Evolutionary conservation across 2,113 vertebrate genomes (phyloP), one percentile per base, ranked within the genome.

Genomic region (Tenebrosternarchus preto): DNA sequence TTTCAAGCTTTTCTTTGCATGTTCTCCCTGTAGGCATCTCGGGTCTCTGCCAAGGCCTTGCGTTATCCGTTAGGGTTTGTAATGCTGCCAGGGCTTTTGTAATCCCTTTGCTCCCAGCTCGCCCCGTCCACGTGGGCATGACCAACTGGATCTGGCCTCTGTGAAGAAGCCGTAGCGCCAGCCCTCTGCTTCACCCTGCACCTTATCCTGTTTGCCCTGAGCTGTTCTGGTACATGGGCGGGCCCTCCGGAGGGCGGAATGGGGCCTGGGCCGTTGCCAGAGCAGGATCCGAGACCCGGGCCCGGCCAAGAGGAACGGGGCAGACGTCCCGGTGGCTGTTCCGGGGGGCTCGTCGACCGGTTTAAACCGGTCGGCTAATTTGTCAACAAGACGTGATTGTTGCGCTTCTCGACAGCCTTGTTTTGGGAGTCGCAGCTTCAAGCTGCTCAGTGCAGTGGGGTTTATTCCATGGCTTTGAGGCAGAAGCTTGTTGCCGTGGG

Each of bases 101-200:
- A 87, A 80, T 80, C 77, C 76, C 61, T 22, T 43, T 53, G 68
- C 39, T 16, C 17, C 74, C 39, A 66, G 76, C 73, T 43, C 66
- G 84, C 83, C 86, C 67, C 60, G 80, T 85, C 83, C 81, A 81
- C 86, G 83, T 82, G 82, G 78, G 86, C 85, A 87, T 91, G 89
- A 91, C 89, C 86, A 91, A 92, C 84, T 59, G 78, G 88, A 90
- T 91, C 83, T 81, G 85, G 82, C 85, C 86, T 83, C 85, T 82
- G 87, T 90, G 86, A 85, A 88, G 87, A 57, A 85, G 81, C 88
- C 83, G 76, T 81, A 85, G 83, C 68, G 87, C 82, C 83, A 81
- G 80, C 68, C 85, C 78, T 83, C 73, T 78, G 70, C 70, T 81
- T 78, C 20, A 61, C 50, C 60, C 39, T 64, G 78, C 56, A 67